phyloP scores from a whole-genome alignment of 2,797 vertebrate species.

The Syncerus caffer region DNA sequence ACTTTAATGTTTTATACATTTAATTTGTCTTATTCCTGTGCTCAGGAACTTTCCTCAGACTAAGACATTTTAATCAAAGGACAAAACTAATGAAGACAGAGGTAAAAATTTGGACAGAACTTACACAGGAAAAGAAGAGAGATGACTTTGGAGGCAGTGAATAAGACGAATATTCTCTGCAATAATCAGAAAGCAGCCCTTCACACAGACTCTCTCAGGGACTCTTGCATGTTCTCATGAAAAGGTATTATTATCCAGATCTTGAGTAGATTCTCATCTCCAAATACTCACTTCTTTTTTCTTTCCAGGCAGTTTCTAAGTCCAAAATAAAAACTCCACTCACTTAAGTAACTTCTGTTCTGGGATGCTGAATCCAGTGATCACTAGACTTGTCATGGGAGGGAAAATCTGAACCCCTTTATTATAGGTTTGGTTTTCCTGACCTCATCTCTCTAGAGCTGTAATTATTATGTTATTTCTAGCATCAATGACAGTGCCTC shows the following conservation, averaged over 20 bases:
- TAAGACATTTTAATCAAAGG: not conserved
- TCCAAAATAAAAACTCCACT: not conserved
- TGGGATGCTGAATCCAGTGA: not conserved
- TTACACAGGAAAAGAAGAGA: not conserved
- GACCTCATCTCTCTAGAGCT: slow-evolving; percentile 14
- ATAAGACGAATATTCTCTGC: not conserved
- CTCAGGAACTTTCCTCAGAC: not conserved
- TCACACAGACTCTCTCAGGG: not conserved
- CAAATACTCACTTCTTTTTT: not conserved
- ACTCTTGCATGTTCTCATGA: not conserved
- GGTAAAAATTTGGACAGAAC: not conserved
- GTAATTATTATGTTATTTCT: not conserved
- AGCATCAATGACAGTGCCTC: not conserved
- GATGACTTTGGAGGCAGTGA: not conserved
- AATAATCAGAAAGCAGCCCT: not conserved
- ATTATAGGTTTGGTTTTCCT: slow-evolving; percentile 2
- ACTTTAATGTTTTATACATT: not conserved
- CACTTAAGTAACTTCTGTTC: not conserved
- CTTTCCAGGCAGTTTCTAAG: not conserved
- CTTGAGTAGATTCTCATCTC: not conserved
- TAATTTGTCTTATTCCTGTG: not conserved
- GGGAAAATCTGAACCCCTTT: not conserved
- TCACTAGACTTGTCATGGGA: not conserved
- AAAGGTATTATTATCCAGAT: not conserved
- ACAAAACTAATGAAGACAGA: not conserved